A percentile compares a stretch with the other conserved stretches of the same genome.
phyloP scores from a whole-genome alignment of 2,113 vertebrate genomes.

The Hemichromis elongatus region DNA sequence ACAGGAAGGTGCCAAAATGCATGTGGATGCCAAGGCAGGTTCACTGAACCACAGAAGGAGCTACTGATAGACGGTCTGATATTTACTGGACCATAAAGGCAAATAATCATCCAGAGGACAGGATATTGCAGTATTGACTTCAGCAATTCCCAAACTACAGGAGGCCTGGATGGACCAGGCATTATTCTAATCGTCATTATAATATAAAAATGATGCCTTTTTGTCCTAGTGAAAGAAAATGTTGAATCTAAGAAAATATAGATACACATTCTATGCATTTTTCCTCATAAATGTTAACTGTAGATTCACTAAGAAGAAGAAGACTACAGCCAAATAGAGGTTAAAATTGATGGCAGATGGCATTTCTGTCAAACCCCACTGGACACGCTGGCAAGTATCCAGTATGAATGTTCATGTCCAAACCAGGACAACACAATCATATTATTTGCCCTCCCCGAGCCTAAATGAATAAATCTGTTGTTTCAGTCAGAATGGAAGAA shows the following conservation, averaged over 20 bases:
- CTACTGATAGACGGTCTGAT: neutral
- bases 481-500: neutral
- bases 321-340: neutral
- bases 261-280: neutral
- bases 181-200: neutral
- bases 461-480: neutral
- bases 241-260: neutral
- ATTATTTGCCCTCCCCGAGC: neutral
- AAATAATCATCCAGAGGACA: neutral
- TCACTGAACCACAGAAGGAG: neutral
- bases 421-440: neutral
- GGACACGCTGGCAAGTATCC: neutral
- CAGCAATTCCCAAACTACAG: neutral
- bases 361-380: neutral
- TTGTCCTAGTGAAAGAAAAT: neutral
- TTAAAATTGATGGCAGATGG: constrained; percentile 20
- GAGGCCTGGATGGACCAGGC: neutral
- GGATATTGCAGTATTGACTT: neutral
- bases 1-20: neutral
- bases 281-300: neutral
- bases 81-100: neutral
- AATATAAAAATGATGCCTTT: neutral
- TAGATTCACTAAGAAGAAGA: neutral
- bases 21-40: neutral
- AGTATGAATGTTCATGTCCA: neutral